These are phyloP conservation scores for Muscina levida DNA, from an alignment of 2,888 invertebrate species.

Conservation along the genomic window DNA sequence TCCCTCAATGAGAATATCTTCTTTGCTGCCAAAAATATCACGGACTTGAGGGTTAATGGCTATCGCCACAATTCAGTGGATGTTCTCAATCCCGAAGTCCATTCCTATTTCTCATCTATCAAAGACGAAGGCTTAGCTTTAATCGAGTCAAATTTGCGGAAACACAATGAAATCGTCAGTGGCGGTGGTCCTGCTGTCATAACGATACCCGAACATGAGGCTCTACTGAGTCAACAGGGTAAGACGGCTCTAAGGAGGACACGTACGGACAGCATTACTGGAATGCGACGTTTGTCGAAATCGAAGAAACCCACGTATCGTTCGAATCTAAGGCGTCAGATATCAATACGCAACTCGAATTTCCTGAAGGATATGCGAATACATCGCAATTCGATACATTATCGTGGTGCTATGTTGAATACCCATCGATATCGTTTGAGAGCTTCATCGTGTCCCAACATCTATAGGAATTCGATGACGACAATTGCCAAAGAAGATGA, in stretches of 20 bases:
- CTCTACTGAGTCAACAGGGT: slow-evolving; percentile 40
- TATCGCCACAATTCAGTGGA: slow-evolving; percentile 78
- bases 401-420: slow-evolving; percentile 91
- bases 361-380: slow-evolving; percentile 86
- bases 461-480: slow-evolving; percentile 93
- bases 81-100: slow-evolving; percentile 74
- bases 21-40: slow-evolving; percentile 70
- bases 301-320: slow-evolving; percentile 75
- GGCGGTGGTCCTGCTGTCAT: slow-evolving; percentile 69
- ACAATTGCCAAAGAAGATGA: slow-evolving; percentile 88
- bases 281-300: slow-evolving; percentile 74
- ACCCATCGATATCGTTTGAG: slow-evolving; percentile 89
- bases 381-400: slow-evolving; percentile 91
- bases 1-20: slow-evolving; percentile 79
- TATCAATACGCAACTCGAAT: slow-evolving; percentile 81
- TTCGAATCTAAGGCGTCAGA: slow-evolving; percentile 76
- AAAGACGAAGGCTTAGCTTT: slow-evolving; percentile 73
- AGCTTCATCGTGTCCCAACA: slow-evolving; percentile 95
- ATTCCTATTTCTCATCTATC: slow-evolving; percentile 69
- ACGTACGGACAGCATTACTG: slow-evolving; percentile 73
- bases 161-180: slow-evolving; percentile 66
- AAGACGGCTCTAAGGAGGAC: slow-evolving; percentile 67
- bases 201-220: slow-evolving; percentile 74
- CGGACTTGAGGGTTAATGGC: slow-evolving; percentile 71
- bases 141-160: slow-evolving; percentile 71